Evolutionary conservation across 1,140 invertebrate genomes (phyloP).

Genomic region (Mactra quadrangularis): DNA sequence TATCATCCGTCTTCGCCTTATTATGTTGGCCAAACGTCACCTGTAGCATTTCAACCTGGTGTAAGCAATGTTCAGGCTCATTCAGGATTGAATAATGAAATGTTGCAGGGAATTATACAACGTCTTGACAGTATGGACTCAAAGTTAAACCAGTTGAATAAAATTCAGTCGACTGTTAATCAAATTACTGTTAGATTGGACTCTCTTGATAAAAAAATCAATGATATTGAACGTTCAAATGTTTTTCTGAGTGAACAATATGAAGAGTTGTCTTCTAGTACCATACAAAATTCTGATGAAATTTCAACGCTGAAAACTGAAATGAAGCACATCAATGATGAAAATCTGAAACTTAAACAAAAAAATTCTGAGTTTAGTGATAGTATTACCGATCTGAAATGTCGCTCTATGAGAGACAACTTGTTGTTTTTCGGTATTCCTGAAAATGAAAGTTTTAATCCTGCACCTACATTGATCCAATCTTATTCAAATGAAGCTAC

Average conservation of each 20-base stretch:
- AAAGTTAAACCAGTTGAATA: neutral
- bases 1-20: neutral
- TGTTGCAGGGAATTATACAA: neutral
- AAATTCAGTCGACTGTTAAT: neutral
- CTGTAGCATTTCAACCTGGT: neutral
- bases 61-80: neutral
- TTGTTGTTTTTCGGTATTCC: slow-evolving; percentile 21
- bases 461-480: neutral
- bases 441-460: neutral
- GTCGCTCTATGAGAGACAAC: slow-evolving; percentile 24
- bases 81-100: slow-evolving; percentile 1
- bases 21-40: neutral
- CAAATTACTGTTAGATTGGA: neutral
- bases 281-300: neutral
- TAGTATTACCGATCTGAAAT: slow-evolving; percentile 8
- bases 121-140: slow-evolving; percentile 4
- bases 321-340: neutral
- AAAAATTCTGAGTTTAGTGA: neutral
- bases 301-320: neutral
- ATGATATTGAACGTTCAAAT: neutral
- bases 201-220: neutral
- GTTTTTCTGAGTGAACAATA: slow-evolving; percentile 15
- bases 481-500: neutral
- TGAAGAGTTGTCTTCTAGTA: neutral
- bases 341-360: neutral